phyloP scores from a whole-genome alignment of 2,888 invertebrate genomes.

The Nomada hirtipes region DNA sequence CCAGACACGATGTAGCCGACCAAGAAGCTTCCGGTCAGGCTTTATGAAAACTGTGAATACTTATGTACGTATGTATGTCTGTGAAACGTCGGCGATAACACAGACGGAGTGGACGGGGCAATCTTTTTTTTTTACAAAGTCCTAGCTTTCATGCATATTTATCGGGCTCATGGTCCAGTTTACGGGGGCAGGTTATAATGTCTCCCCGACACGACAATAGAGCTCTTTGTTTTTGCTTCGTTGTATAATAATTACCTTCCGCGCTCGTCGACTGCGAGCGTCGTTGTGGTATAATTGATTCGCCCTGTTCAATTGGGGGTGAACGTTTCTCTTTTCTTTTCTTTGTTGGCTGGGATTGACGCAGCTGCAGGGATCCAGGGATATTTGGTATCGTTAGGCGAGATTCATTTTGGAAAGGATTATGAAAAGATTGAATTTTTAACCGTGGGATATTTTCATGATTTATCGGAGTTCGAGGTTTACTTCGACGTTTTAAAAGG shows the following conservation, averaged over 20 bases:
- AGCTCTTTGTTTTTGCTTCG: not conserved
- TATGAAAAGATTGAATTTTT: not conserved
- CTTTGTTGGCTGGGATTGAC: not conserved
- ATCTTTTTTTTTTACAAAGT: slow-evolving; percentile 14
- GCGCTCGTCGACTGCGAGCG: not conserved
- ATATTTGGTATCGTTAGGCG: not conserved
- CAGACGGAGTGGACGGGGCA: not conserved
- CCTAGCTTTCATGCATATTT: slow-evolving; percentile 26
- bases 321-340: slow-evolving; percentile 15
- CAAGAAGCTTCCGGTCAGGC: slow-evolving; percentile 45
- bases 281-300: slow-evolving; percentile 8
- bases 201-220: not conserved
- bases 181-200: not conserved
- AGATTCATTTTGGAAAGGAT: not conserved
- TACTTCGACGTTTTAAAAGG: not conserved
- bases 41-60: slow-evolving; percentile 47
- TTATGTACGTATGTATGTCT: not conserved
- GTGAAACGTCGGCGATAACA: not conserved
- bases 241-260: not conserved
- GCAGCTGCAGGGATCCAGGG: slow-evolving; percentile 1
- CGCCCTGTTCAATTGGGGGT: not conserved
- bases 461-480: not conserved
- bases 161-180: not conserved
- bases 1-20: slow-evolving; percentile 37
- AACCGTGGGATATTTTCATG: not conserved